Conservation (phyloP, 2,888 invertebrate species). For the Tachina grossa region DNA sequence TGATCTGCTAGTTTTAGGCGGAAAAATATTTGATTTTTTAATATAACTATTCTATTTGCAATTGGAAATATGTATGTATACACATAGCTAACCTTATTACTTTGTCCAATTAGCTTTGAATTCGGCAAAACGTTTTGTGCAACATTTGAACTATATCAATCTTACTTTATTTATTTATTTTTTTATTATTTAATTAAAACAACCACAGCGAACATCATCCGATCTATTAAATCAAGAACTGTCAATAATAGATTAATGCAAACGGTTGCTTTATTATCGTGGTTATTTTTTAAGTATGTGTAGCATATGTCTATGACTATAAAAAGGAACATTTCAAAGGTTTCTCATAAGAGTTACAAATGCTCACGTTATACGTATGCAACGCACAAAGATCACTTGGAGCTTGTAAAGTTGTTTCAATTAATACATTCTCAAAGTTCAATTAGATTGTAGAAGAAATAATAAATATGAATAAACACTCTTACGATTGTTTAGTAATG, state of each 20-base stretch:
- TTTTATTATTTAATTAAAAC: not conserved
- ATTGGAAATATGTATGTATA: too few relatives aligned
- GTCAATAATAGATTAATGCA: not conserved
- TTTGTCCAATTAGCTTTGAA: too few relatives aligned
- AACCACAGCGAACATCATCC: not conserved
- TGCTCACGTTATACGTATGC: not conserved
- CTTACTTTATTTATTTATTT: too few relatives aligned
- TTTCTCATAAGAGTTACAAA: constrained; percentile 24
- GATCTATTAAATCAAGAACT: constrained; percentile 1
- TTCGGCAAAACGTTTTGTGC: too few relatives aligned
- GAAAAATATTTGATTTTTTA: not conserved
- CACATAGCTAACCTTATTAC: too few relatives aligned
- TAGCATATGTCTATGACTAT: not conserved
- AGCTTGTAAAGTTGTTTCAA: not conserved
- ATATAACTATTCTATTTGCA: not conserved
- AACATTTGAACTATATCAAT: too few relatives aligned
- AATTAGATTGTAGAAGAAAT: not conserved
- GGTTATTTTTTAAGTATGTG: constrained; percentile 4
- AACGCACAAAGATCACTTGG: too few relatives aligned
- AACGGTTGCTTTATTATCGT: not conserved
- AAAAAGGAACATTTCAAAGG: constrained; percentile 49
- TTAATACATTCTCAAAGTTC: not conserved
- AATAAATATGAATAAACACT: not conserved
- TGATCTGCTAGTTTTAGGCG: not conserved
- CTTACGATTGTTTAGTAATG: not conserved